Percentiles rank a stretch among this genome's conserved stretches.
These are phyloP conservation scores for Propsilocerus akamusi DNA, from an alignment of 1,140 invertebrate species.

Conservation along the genomic window DNA sequence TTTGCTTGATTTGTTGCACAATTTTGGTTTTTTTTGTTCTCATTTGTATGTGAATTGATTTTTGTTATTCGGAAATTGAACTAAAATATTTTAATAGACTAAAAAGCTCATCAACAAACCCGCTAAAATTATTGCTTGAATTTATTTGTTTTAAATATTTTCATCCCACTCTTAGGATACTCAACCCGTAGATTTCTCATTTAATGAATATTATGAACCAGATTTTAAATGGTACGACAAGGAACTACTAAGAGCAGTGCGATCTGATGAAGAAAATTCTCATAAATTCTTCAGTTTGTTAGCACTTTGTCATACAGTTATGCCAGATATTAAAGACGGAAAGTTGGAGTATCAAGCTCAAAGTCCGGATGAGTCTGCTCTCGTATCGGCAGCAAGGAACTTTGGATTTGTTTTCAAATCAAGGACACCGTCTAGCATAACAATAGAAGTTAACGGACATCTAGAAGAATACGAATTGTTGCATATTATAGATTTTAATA, in stretches of 20 bases:
- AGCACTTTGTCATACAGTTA: conserved; percentile 92
- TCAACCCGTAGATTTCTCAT: conserved; percentile 78
- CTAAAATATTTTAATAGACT: too few relatives aligned
- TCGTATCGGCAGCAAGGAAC: conserved; percentile 93
- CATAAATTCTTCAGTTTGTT: conserved; percentile 78
- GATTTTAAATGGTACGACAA: conserved; percentile 90
- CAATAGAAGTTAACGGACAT: conserved; percentile 72
- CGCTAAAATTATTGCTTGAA: background rate
- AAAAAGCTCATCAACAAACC: too few relatives aligned
- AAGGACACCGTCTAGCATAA: conserved; percentile 81
- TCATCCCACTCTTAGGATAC: conserved; percentile 34
- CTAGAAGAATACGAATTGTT: conserved; percentile 80
- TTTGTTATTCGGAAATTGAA: too few relatives aligned
- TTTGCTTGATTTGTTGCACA: too few relatives aligned
- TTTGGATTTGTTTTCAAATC: conserved; percentile 97
- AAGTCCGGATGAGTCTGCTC: conserved; percentile 91
- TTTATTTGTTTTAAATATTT: background rate
- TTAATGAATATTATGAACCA: conserved; percentile 78
- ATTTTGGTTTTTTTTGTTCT: too few relatives aligned
- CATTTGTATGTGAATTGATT: too few relatives aligned
- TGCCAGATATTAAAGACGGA: conserved; percentile 81
- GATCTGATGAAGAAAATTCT: conserved; percentile 46
- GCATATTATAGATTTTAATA: conserved; percentile 98
- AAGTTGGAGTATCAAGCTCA: conserved; percentile 58
- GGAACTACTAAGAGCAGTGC: conserved; percentile 67